Evolutionary conservation across 2,888 invertebrate species (phyloP).

Genomic region (Allacma fusca): DNA sequence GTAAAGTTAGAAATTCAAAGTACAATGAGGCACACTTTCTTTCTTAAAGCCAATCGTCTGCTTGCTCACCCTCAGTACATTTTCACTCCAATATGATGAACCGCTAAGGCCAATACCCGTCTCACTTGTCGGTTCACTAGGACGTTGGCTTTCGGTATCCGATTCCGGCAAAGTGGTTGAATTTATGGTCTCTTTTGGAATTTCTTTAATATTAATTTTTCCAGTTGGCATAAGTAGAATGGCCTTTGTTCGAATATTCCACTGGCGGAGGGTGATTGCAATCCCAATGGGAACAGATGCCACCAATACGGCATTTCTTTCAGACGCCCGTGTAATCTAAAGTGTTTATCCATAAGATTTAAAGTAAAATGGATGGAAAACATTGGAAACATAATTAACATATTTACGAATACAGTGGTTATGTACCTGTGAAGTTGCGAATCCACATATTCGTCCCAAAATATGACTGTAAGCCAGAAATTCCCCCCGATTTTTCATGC

Average conservation of each 20-base stretch:
- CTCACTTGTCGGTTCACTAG: neutral
- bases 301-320: constrained; percentile 44
- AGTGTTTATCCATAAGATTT: too few relatives aligned
- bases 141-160: too few relatives aligned
- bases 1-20: too few relatives aligned
- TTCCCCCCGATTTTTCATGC: constrained; percentile 52
- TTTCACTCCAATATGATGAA: neutral
- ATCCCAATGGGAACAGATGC: constrained; percentile 49
- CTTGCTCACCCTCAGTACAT: neutral
- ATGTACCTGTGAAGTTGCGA: constrained; percentile 48
- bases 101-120: neutral
- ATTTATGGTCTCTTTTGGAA: neutral
- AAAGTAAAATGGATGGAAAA: neutral
- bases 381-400: neutral
- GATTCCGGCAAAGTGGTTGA: too few relatives aligned
- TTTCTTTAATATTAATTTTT: neutral
- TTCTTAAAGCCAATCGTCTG: neutral
- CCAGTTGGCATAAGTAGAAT: constrained; percentile 42
- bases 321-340: constrained; percentile 46
- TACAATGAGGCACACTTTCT: neutral
- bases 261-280: constrained; percentile 45
- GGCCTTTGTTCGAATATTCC: constrained; percentile 41
- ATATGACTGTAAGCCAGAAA: constrained; percentile 50
- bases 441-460: constrained; percentile 51
- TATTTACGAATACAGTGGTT: neutral